Conservation (phyloP, 2,113 vertebrate species). For the Stigmatopora argus region DNA sequence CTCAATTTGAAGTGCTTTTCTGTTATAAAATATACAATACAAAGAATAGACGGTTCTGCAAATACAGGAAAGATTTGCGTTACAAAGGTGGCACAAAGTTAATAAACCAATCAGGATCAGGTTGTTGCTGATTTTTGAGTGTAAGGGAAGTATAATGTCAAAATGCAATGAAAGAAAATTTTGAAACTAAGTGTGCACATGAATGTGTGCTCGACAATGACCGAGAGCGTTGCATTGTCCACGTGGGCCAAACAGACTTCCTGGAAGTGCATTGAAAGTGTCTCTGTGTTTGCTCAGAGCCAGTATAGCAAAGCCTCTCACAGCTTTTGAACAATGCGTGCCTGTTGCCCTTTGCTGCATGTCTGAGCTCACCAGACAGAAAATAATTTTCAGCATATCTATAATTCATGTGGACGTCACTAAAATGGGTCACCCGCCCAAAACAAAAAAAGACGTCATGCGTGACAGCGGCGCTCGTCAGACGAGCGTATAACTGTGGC, state of each 20-base stretch:
- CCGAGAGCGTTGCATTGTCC: slow-evolving; percentile 31
- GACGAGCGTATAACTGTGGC: slow-evolving; percentile 7
- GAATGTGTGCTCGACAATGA: slow-evolving; percentile 29
- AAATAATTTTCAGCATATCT: slow-evolving; percentile 26
- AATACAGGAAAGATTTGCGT: no score
- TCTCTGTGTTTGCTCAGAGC: slow-evolving; percentile 42
- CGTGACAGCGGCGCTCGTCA: slow-evolving; percentile 31
- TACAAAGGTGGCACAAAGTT: no score
- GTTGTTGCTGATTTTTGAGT: no score
- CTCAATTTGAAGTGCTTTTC: no score
- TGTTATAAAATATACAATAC: no score
- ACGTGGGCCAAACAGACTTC: slow-evolving; percentile 48
- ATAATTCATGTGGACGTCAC: slow-evolving; percentile 32
- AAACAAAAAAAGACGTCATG: slow-evolving; percentile 29
- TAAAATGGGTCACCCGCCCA: slow-evolving; percentile 3
- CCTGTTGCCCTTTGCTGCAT: slow-evolving; percentile 28
- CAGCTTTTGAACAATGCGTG: slow-evolving; percentile 36
- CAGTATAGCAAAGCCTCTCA: slow-evolving; percentile 44
- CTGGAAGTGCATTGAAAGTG: slow-evolving; percentile 50
- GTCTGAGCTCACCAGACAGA: slow-evolving; percentile 12
- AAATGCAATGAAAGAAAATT: no score
- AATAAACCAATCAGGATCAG: no score
- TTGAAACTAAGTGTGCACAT: slow-evolving; percentile 3
- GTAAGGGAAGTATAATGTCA: not conserved
- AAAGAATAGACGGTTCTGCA: no score